A percentile compares a stretch with the other conserved stretches of the same genome.
These are phyloP conservation scores for Tineola bisselliella DNA, from an alignment of 2,888 invertebrate genomes.

Conservation along the genomic window DNA sequence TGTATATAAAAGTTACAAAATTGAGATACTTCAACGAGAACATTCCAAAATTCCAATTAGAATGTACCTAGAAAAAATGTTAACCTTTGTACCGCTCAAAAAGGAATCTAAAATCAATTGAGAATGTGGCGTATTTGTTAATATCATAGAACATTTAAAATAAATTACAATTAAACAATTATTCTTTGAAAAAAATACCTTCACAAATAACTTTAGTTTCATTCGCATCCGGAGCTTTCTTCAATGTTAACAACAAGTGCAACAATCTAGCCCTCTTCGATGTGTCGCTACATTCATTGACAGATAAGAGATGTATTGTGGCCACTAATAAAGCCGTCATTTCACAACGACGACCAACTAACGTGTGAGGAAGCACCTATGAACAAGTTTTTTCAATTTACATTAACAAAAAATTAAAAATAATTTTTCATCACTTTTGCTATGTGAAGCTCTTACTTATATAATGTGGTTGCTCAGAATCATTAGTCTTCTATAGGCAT, in stretches of 20 bases:
- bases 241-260: slow-evolving; percentile 48
- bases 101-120: background rate
- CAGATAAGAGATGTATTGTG: slow-evolving; percentile 32
- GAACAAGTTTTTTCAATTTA: background rate
- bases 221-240: slow-evolving; percentile 44
- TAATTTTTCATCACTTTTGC: too few relatives aligned
- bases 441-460: too few relatives aligned
- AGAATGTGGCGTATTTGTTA: too few relatives aligned
- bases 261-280: slow-evolving; percentile 37
- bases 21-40: too few relatives aligned
- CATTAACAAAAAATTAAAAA: too few relatives aligned
- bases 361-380: slow-evolving; percentile 48
- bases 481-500: too few relatives aligned
- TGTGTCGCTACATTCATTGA: slow-evolving; percentile 23
- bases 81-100: background rate
- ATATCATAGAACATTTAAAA: too few relatives aligned
- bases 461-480: too few relatives aligned
- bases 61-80: too few relatives aligned
- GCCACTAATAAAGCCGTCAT: slow-evolving; percentile 43
- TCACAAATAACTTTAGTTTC: slow-evolving; percentile 48
- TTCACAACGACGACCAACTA: slow-evolving; percentile 45
- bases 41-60: too few relatives aligned
- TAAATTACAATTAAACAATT: too few relatives aligned
- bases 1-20: too few relatives aligned
- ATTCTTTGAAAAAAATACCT: slow-evolving; percentile 27